Evolutionary conservation across 2,113 vertebrate genomes (phyloP).

Genomic region (Cricetomys ansorgei): DNA sequence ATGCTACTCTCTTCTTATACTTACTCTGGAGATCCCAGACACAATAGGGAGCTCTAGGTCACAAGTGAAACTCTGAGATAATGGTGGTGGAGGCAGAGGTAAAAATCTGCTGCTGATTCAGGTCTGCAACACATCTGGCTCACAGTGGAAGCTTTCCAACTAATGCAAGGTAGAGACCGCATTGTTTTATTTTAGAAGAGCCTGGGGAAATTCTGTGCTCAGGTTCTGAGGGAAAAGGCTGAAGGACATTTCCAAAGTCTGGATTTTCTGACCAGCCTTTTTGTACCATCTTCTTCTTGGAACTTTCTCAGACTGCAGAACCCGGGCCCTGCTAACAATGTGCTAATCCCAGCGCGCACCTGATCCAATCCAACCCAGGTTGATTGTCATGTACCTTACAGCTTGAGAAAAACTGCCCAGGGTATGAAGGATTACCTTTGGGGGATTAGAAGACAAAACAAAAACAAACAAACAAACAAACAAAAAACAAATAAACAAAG

Average conservation of each 20-base stretch:
- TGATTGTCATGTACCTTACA: not conserved
- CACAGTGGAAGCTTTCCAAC: not conserved
- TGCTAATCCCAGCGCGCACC: not conserved
- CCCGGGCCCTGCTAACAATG: not conserved
- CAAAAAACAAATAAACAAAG: no score
- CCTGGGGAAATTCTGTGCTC: not conserved
- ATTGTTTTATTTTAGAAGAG: not conserved
- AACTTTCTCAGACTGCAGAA: not conserved
- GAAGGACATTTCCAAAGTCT: not conserved
- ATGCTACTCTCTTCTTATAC: not conserved
- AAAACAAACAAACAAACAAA: no score
- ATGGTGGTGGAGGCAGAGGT: not conserved
- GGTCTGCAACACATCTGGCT: not conserved
- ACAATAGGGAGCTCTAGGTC: not conserved
- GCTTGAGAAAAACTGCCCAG: not conserved
- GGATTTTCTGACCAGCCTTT: not conserved
- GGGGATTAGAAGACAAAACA: not conserved
- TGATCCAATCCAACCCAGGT: not conserved
- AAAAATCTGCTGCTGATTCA: not conserved
- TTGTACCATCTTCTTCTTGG: not conserved
- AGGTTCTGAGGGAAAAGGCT: not conserved
- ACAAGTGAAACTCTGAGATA: not conserved
- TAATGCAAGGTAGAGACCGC: not conserved
- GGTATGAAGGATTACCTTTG: not conserved
- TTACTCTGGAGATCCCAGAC: not conserved